A percentile compares a stretch with the other conserved stretches of the same genome.
Evolutionary conservation across 2,113 vertebrate genomes (phyloP).

Genomic region (Cephalopholis sonnerati): DNA sequence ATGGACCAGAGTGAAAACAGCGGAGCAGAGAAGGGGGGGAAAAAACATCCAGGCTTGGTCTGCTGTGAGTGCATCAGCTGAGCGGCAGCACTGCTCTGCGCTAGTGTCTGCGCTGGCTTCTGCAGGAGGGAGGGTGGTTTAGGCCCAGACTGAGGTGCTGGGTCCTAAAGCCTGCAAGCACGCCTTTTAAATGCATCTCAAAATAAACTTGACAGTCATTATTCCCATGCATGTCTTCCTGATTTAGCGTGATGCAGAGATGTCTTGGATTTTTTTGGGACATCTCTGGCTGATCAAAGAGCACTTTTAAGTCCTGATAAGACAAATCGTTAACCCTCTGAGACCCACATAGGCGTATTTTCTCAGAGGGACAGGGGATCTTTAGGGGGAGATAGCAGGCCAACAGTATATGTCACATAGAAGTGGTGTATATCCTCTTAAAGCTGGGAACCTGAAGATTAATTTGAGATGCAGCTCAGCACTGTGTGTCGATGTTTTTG

Average conservation of each 20-base stretch:
- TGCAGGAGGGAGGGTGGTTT: constrained; percentile 72
- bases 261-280: background rate
- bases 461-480: too few relatives aligned
- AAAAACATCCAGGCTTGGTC: constrained; percentile 18
- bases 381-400: too few relatives aligned
- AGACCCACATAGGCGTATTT: too few relatives aligned
- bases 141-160: constrained; percentile 77
- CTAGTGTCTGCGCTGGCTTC: constrained; percentile 87
- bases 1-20: constrained; percentile 38
- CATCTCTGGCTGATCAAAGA: constrained; percentile 5
- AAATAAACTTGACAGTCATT: constrained; percentile 45
- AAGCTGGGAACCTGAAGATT: too few relatives aligned
- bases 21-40: background rate
- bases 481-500: too few relatives aligned
- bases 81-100: constrained; percentile 91
- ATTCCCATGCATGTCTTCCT: background rate
- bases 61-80: constrained; percentile 83
- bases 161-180: constrained; percentile 90
- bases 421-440: too few relatives aligned
- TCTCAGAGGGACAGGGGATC: too few relatives aligned
- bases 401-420: too few relatives aligned
- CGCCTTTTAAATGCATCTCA: background rate
- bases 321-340: background rate
- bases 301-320: background rate
- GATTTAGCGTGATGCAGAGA: background rate